Evolutionary conservation across 2,797 vertebrate species (phyloP).

Genomic region (Lateolabrax maculatus): DNA sequence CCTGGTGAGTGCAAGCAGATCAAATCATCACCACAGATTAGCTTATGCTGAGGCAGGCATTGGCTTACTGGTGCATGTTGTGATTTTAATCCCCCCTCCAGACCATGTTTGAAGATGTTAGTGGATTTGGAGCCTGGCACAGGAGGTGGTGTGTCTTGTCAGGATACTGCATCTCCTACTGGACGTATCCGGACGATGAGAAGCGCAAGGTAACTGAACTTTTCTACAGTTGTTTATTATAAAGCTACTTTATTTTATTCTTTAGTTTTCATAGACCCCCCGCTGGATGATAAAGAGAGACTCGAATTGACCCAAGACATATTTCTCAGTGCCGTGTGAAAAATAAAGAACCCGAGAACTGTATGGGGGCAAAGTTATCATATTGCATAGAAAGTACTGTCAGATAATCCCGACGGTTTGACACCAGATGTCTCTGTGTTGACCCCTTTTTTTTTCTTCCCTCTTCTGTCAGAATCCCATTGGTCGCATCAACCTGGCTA

Average conservation of each 20-base stretch:
- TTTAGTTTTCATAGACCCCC: not conserved
- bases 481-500: conserved; percentile 93
- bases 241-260: not conserved
- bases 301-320: too few species aligned
- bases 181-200: conserved; percentile 98
- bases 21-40: too few species aligned
- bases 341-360: too few species aligned
- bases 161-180: conserved; percentile 95
- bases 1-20: conserved; percentile 86
- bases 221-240: not conserved
- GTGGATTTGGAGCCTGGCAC: conserved; percentile 98
- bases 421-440: not conserved
- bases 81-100: conserved; percentile 54
- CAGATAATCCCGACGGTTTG: not conserved
- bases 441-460: not conserved
- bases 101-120: conserved; percentile 99
- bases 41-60: not conserved
- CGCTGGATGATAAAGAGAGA: too few species aligned
- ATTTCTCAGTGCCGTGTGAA: too few species aligned
- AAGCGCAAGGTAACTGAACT: conserved; percentile 89
- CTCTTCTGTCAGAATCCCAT: conserved; percentile 88
- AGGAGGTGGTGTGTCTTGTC: conserved; percentile 95
- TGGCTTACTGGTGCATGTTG: not conserved
- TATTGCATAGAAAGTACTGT: not conserved
- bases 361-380: too few species aligned